phyloP scores from a whole-genome alignment of 2,797 vertebrate genomes.

The Lophius americanus region DNA sequence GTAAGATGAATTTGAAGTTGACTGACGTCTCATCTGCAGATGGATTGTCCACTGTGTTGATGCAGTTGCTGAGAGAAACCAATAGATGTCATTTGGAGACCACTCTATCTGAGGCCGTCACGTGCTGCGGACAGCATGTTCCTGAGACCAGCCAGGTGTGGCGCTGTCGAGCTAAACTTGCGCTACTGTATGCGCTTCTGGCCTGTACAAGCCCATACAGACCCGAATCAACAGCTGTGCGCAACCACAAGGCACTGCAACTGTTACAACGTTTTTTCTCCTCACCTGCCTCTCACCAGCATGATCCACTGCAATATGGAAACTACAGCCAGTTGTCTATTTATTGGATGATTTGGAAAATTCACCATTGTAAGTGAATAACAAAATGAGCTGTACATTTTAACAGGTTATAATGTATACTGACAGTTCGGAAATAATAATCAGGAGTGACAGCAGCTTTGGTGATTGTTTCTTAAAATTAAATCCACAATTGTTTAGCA shows the following conservation, averaged over 20 bases:
- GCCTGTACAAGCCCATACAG: conserved; percentile 51
- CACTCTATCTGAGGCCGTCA: conserved; percentile 19
- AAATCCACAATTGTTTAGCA: conserved; percentile 17
- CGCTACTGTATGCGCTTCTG: conserved; percentile 46
- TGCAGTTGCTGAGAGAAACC: conserved; percentile 22
- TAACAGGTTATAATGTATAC: conserved; percentile 14
- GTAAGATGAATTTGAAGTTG: too few relatives aligned
- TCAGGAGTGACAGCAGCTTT: conserved; percentile 38
- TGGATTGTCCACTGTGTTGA: not conserved
- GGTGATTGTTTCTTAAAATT: conserved; percentile 27
- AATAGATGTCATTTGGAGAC: conserved; percentile 64
- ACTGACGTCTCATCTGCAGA: too few relatives aligned
- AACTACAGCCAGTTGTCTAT: conserved; percentile 13
- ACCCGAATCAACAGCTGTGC: conserved; percentile 71
- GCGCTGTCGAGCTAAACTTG: conserved; percentile 59
- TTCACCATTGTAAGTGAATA: conserved; percentile 23
- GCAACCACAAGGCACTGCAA: conserved; percentile 39
- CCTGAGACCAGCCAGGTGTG: conserved; percentile 64
- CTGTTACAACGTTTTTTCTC: conserved; percentile 42
- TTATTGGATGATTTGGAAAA: conserved; percentile 33
- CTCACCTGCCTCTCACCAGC: conserved; percentile 16
- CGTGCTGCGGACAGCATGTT: conserved; percentile 63
- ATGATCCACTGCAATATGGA: not conserved
- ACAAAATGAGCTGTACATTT: conserved; percentile 12
- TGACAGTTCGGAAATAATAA: conserved; percentile 23